Evolutionary conservation across 2,113 vertebrate genomes (phyloP).

Genomic region (Heloderma charlesbogerti): DNA sequence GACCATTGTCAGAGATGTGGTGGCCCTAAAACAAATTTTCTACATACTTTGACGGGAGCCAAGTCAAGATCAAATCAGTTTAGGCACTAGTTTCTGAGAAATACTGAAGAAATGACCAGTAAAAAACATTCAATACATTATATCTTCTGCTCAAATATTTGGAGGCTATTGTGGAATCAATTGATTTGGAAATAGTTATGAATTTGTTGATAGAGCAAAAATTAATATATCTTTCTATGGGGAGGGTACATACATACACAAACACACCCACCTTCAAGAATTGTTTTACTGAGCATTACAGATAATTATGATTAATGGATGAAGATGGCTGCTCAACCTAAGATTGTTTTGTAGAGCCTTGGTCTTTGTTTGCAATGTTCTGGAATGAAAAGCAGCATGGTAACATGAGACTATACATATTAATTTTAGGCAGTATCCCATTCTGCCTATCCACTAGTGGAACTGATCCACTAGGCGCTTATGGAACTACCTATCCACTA

Average conservation of each 20-base stretch:
- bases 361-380: background rate
- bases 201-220: background rate
- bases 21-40: no score
- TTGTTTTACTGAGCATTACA: background rate
- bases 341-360: background rate
- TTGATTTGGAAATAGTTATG: background rate
- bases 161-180: background rate
- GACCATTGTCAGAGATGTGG: no score
- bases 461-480: no score
- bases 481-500: no score
- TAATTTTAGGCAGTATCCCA: no score
- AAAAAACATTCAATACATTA: background rate
- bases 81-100: no score
- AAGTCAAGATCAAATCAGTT: no score
- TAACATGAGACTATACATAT: background rate
- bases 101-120: no score
- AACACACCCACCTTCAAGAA: no score
- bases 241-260: no score
- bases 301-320: background rate
- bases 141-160: background rate
- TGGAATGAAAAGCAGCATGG: background rate
- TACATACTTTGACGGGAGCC: no score
- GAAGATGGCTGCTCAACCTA: background rate
- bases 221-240: background rate
- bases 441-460: no score